Base-by-base conservation (phyloP, 2,797 vertebrate species). In the Uromys caudimaculatus region DNA sequence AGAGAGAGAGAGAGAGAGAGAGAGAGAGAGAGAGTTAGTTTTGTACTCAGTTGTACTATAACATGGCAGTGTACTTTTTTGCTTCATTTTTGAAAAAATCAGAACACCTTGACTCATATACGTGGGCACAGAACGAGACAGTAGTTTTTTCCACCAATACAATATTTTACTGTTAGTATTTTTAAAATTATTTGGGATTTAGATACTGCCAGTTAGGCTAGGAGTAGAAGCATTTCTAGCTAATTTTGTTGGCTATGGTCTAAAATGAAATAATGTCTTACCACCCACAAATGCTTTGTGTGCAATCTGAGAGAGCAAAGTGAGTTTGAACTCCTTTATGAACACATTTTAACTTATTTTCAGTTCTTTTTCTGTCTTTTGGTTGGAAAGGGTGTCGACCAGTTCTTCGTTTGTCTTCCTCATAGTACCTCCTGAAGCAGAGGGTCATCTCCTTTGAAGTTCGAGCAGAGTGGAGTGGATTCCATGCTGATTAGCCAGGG, bases 171-270 rank as follows among this genome's bases (percentile, higher is more conserved):
- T 27, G 4, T 47, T 60, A 56, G 11, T n/a, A 79, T 77, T 94
- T 95, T 90, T 38, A 89, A 50, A 92, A 88, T 81, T 82, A 91
- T 71, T 92, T 90, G 82, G 90, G 52, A 79, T 41, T 71, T 89
- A 89, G 69, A 77, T 52, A 71, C 89, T 64, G 52, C 19, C 69
- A 58, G 52, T 58, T 86, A 78, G 35, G 76, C 44, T 67, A 77
- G 62, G 12, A 64, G 83, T 88, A 87, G 69, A 93, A 95, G 14
- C 62, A 56, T 83, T 79, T 95, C 69, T 93, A 58, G 73, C 50
- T 95, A 69, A 92, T 97, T 76, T 73, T n/a, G 50, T 47, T 88
- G 71, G 19, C 54, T 92, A 89, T 77, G 78, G 69, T 71, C 56
- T 97, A 69, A 89, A 91, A 75, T 93, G 50, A 60, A 85, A 62